These are phyloP conservation scores for Actinemys pallida DNA, from an alignment of 2,113 vertebrate species.

Conservation along the genomic window DNA sequence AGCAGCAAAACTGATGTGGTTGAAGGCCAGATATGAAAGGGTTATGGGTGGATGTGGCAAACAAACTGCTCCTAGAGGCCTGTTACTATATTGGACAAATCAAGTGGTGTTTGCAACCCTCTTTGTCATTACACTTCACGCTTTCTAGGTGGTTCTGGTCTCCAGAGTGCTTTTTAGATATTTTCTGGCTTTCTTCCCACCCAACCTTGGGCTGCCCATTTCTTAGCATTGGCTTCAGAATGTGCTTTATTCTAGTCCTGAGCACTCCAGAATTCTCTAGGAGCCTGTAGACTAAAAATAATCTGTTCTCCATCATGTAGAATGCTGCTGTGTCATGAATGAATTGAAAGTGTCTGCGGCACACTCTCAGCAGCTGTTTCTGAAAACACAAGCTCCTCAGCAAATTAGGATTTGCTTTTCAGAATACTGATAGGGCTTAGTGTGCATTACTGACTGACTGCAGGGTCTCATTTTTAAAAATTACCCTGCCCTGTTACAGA, in stretches of 20 bases:
- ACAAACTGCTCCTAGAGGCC: not conserved
- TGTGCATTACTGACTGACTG: not conserved
- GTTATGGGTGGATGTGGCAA: not conserved
- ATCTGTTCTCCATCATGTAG: not conserved
- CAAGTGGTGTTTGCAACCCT: not conserved
- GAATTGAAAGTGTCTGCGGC: not conserved
- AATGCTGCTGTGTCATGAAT: not conserved
- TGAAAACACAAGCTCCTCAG: not conserved
- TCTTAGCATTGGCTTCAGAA: not conserved
- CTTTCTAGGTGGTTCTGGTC: not conserved
- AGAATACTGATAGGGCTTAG: not conserved
- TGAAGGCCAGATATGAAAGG: not conserved
- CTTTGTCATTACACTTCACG: not conserved
- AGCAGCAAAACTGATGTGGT: not conserved
- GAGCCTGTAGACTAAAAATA: not conserved
- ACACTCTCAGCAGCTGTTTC: not conserved
- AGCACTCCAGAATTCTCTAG: not conserved
- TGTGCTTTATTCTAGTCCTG: not conserved
- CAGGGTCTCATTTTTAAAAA: not conserved
- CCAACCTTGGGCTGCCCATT: not conserved
- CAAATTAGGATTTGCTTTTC: not conserved
- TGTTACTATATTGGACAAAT: not conserved
- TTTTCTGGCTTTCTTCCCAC: not conserved
- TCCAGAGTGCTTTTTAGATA: not conserved
- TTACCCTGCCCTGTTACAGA: not conserved